Percentiles rank a stretch among this genome's conserved stretches.
Evolutionary conservation across 2,797 vertebrate species (phyloP).

Genomic region (Margarornis squamiger): DNA sequence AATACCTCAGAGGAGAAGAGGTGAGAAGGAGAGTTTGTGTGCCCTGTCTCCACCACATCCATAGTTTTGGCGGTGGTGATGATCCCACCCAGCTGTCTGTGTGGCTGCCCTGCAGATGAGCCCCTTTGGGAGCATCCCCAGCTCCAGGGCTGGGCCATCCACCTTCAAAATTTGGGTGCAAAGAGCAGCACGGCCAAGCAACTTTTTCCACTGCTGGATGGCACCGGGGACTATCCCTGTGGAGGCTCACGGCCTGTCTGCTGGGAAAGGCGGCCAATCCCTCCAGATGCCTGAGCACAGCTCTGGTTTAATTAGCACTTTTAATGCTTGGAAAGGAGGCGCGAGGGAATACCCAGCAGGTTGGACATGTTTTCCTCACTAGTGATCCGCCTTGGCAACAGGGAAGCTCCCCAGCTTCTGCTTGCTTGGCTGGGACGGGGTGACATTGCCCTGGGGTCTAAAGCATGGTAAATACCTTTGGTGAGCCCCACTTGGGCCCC

Average conservation of each 20-base stretch:
- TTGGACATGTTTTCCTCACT: not conserved
- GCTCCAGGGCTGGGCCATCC: not conserved
- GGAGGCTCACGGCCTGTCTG: not conserved
- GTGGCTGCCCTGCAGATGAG: not conserved
- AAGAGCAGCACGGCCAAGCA: not conserved
- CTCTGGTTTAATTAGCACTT: constrained; percentile 54
- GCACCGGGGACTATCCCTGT: fast-evolving
- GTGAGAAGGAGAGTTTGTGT: not conserved
- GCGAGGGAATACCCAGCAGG: not conserved
- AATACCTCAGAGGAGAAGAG: not conserved
- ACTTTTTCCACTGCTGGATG: not conserved
- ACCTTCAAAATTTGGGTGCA: not conserved
- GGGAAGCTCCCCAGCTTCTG: not conserved
- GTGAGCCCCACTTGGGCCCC: not conserved
- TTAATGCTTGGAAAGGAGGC: constrained; percentile 31
- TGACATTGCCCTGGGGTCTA: not conserved
- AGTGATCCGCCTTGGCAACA: not conserved
- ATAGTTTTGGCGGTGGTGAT: not conserved
- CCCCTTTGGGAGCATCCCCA: not conserved
- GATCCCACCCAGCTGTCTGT: not conserved
- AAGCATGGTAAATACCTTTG: not conserved
- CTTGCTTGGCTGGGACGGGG: not conserved
- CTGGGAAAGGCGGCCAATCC: not conserved
- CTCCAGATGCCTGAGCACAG: not conserved
- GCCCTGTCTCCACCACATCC: not conserved